Base-by-base conservation (phyloP, 2,888 invertebrate genomes). In the Acanthosepion lycidas region DNA sequence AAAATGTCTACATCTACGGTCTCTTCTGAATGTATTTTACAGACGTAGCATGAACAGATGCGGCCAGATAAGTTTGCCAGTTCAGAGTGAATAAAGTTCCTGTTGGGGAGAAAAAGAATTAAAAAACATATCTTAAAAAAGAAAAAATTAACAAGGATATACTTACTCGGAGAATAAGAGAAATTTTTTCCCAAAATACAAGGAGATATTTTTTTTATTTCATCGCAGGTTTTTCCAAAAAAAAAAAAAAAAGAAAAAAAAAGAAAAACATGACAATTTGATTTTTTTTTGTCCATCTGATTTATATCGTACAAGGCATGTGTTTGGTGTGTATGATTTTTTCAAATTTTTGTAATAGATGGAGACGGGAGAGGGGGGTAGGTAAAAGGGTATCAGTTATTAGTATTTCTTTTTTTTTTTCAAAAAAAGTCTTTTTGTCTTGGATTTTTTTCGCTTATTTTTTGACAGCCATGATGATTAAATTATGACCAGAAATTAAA, bases 131-230 rank as follows among this genome's bases (percentile, higher is more conserved):
- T 59, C 6, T 59, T 59, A 59, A 6, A 2, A 59, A 23, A 59
- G 6, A 18, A 9, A n/a, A 33, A 78, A 78, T 12, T n/a, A 9
- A 78, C 9, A 6, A n/a, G 18, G 12, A 12, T 33, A 78, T 78
- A 78, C 78, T n/a, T 78, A 78, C 78, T 15, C 78, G 18, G n/a
- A 78, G 28, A 78, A 9, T 9, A n/a, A 78, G 78, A 33, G n/a
- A 78, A 78, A n/a, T 78, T 78, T 78, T 78, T 78, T 78, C 78
- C 78, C 78, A 78, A 78, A 78, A 78, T 78, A 78, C 78, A 78
- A 78, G 78, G 78, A 78, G 78, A 78, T 78, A 78, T 78, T 78
- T 78, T 78, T 78, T 78, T 78, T 78, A 78, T 78, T 78, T 78
- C 78, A n/a, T 78, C n/a, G n/a, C n/a, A 78, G 33, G n/a, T 78